Evolutionary conservation across 2,888 invertebrate species (phyloP).

Genomic region (Chelonus formosanus): DNA sequence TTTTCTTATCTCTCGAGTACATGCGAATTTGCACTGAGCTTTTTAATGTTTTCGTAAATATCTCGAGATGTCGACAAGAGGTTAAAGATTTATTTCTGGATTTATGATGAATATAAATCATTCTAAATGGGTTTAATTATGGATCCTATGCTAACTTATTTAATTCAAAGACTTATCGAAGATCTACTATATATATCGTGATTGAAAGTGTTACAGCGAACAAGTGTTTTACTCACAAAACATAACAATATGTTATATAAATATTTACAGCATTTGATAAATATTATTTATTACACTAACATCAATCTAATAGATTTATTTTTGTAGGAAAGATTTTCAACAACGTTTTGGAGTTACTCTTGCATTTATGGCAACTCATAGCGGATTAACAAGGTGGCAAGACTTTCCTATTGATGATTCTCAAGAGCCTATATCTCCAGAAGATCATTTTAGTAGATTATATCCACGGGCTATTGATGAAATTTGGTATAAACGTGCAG

Average conservation of each 20-base stretch:
- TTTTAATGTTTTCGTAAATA: too few species aligned
- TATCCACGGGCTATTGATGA: slow-evolving; percentile 86
- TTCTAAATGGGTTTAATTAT: too few species aligned
- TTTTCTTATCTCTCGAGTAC: too few species aligned
- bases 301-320: neutral
- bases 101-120: too few species aligned
- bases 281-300: neutral
- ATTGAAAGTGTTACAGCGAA: too few species aligned
- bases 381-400: slow-evolving; percentile 90
- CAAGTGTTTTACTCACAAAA: neutral
- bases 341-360: slow-evolving; percentile 85
- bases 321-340: slow-evolving; percentile 79
- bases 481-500: slow-evolving; percentile 88
- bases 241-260: slow-evolving; percentile 1
- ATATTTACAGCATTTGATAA: too few species aligned
- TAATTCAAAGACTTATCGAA: too few species aligned
- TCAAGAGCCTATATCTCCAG: slow-evolving; percentile 57
- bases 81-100: too few species aligned
- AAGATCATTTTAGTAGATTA: slow-evolving; percentile 75
- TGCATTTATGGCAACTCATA: slow-evolving; percentile 89
- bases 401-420: slow-evolving; percentile 73
- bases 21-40: neutral
- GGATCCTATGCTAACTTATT: too few species aligned
- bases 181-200: neutral
- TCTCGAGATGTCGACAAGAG: too few species aligned